Evolutionary conservation across 2,113 vertebrate species (phyloP), one percentile per base, ranked within the genome.

Genomic region (Daboia siamensis): DNA sequence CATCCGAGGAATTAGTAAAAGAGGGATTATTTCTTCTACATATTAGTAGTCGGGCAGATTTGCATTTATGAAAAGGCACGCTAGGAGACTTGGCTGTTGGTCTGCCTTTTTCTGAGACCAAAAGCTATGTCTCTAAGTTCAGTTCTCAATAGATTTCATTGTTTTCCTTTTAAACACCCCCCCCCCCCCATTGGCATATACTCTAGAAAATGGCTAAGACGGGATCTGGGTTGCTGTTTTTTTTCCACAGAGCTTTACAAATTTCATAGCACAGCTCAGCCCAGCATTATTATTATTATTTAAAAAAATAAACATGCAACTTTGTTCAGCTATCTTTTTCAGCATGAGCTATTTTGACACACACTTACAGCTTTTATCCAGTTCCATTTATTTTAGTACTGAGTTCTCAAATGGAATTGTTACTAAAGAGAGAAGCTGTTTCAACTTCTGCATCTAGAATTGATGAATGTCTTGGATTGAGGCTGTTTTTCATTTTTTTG

Each of bases 11-110:
- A 91, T 91, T 51, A 87, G 57, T 90, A 80, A 61, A 90, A 51
- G 46, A 93, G 74, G 86, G 57, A 86, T 39, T 64, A 17, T 51
- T 89, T 86, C 46, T 80, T 86, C 48, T 56, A 21, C 80, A 56
- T 20, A 89, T 80, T 90, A 39, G 26, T 39, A n/a, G 59, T 85
- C 87, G 46, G 21, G 54, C 61, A 94, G 88, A 94, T 94, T 92
- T 94, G 54, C 64, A 92, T 88, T 84, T 87, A 88, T 92, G 46
- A 88, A 84, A 90, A 90, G 61, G 52, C 48, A 74, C 44, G 85
- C n/a, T 24, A 33, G 54, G 54, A 92, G 61, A 85, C n/a, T 92
- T 92, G 88, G 56, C 57, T 56, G 33, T 56, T 11, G 89, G 10
- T 91, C 85, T 56, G 85, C 90, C 29, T 90, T 89, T 93, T 29